Percentiles rank a stretch among this genome's conserved stretches.
phyloP scores from a whole-genome alignment of 2,888 invertebrate genomes.

The Nemotelus nigrinus region DNA sequence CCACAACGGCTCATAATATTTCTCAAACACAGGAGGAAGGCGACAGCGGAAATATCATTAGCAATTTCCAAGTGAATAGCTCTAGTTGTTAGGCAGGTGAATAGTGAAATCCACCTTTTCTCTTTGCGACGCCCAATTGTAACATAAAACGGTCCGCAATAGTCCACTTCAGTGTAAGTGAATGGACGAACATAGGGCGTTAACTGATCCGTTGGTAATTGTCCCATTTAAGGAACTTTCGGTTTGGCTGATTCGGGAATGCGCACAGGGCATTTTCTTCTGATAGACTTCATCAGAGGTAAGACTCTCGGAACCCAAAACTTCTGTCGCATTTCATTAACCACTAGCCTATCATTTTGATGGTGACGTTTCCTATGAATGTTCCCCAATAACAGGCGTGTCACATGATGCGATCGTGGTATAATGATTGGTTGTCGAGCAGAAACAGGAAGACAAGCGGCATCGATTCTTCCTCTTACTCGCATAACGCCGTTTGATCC shows the following conservation, averaged over 20 bases:
- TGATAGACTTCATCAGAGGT: slow-evolving; percentile 35
- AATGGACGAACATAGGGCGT: slow-evolving; percentile 51
- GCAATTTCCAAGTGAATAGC: slow-evolving; percentile 50
- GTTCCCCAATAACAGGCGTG: slow-evolving; percentile 23
- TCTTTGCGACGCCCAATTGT: slow-evolving; percentile 48
- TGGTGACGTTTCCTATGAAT: slow-evolving; percentile 43
- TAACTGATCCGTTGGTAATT: slow-evolving; percentile 48
- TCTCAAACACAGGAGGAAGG: slow-evolving; percentile 49
- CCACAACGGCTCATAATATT: slow-evolving; percentile 53
- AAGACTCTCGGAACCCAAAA: slow-evolving; percentile 45
- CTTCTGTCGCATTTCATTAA: slow-evolving; percentile 46
- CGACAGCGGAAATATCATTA: slow-evolving; percentile 48
- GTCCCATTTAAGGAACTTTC: slow-evolving; percentile 52
- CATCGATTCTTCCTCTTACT: slow-evolving; percentile 7
- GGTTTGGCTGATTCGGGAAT: slow-evolving; percentile 47
- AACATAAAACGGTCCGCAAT: slow-evolving; percentile 50
- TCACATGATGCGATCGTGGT: slow-evolving; percentile 32
- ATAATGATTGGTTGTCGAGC: slow-evolving; percentile 35
- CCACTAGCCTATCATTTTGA: slow-evolving; percentile 48
- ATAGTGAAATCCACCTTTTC: slow-evolving; percentile 51
- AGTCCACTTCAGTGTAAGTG: slow-evolving; percentile 52
- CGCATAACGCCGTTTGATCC: neutral
- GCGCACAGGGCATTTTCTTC: slow-evolving; percentile 43
- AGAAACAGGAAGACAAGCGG: neutral
- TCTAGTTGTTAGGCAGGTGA: slow-evolving; percentile 49